Evolutionary conservation across 2,888 invertebrate genomes (phyloP).

Genomic region (Plebejus melissa): DNA sequence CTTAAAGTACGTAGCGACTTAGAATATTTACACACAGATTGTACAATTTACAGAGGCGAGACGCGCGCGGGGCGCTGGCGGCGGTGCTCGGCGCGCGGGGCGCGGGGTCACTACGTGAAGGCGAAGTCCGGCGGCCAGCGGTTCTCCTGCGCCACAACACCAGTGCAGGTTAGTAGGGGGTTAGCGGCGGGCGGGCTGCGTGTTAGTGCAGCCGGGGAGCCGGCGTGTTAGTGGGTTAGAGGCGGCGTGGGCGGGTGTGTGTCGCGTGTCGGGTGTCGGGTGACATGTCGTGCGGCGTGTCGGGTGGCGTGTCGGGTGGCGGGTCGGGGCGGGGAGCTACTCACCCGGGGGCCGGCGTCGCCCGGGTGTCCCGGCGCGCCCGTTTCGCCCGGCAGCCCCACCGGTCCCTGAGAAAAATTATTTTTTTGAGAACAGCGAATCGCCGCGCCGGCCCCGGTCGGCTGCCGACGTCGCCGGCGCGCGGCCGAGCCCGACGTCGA

Average conservation of each 20-base stretch:
- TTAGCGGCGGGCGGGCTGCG: not conserved
- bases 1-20: slow-evolving; percentile 37
- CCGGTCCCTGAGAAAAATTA: slow-evolving; percentile 82
- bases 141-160: slow-evolving; percentile 58
- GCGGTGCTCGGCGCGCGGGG: slow-evolving; percentile 34
- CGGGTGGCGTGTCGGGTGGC: not conserved
- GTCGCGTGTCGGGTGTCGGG: not conserved
- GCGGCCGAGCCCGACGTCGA: not conserved
- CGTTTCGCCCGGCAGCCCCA: slow-evolving; percentile 87
- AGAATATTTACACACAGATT: slow-evolving; percentile 45
- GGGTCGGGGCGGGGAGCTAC: slow-evolving; percentile 48
- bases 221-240: not conserved
- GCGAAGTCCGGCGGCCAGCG: slow-evolving; percentile 72
- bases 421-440: not conserved
- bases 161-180: slow-evolving; percentile 47
- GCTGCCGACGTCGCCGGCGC: not conserved
- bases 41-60: slow-evolving; percentile 50
- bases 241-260: not conserved
- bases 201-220: not conserved
- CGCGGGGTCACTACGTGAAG: slow-evolving; percentile 60
- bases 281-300: not conserved
- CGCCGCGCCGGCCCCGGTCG: not conserved
- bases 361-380: slow-evolving; percentile 86
- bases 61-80: slow-evolving; percentile 31
- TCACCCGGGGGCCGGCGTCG: slow-evolving; percentile 88